Conservation (phyloP, 2,113 vertebrate genomes). For the Pyxicephalus adspersus region DNA sequence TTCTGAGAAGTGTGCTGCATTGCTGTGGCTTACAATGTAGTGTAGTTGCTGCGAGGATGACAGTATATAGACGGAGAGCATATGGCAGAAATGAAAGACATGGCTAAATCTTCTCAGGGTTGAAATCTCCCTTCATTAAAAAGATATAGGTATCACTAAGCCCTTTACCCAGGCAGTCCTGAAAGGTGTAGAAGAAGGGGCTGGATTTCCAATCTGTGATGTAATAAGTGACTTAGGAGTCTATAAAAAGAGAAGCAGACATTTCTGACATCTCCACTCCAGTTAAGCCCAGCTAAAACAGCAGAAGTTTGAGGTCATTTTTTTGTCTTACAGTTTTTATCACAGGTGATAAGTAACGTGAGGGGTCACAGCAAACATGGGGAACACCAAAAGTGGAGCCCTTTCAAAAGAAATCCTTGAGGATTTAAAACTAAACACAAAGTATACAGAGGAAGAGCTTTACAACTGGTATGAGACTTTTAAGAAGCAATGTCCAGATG, state of each 20-base stretch:
- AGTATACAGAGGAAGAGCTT: conserved; percentile 83
- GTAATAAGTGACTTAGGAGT: conserved; percentile 12
- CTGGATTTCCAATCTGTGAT: conserved; percentile 18
- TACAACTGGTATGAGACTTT: conserved; percentile 88
- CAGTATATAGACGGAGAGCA: not conserved
- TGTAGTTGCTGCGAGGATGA: not conserved
- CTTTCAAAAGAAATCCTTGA: conserved; percentile 89
- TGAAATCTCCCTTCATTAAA: conserved; percentile 33
- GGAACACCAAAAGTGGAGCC: conserved; percentile 84
- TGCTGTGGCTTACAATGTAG: too few species aligned
- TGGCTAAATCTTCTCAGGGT: conserved; percentile 43
- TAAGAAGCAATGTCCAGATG: conserved; percentile 85
- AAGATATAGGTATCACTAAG: conserved; percentile 19
- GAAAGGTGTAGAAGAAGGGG: conserved; percentile 30
- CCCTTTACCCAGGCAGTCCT: conserved; percentile 19
- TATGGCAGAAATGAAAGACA: conserved; percentile 15
- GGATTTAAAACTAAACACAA: conserved; percentile 86
- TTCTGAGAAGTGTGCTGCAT: too few species aligned
- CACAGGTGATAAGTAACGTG: not conserved
- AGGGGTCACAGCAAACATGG: conserved; percentile 72
- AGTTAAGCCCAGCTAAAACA: not conserved
- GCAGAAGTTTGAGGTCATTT: not conserved
- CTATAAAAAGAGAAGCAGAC: conserved; percentile 31
- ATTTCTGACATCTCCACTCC: conserved; percentile 8
- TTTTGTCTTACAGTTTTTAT: too few species aligned